phyloP scores from a whole-genome alignment of 2,888 invertebrate genomes.

The Drosophila aldrichi region DNA sequence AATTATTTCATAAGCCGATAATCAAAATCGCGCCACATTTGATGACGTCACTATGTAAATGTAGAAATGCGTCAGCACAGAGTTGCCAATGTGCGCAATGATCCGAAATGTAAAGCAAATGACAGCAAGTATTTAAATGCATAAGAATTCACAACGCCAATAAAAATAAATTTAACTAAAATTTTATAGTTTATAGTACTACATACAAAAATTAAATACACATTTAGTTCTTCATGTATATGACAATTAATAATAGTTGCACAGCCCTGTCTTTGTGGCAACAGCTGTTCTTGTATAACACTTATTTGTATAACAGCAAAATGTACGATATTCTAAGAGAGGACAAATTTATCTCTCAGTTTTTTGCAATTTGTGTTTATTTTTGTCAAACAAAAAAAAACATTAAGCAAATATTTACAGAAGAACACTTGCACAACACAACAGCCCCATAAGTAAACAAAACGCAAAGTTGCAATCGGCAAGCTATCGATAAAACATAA shows the following conservation, averaged over 20 bases:
- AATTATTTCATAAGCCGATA: slow-evolving; percentile 10
- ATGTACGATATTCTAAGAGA: neutral
- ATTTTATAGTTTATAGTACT: accelerated
- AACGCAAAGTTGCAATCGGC: neutral
- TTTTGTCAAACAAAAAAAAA: neutral
- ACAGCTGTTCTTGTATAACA: slow-evolving; percentile 26
- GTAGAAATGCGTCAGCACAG: neutral
- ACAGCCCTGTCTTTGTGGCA: slow-evolving; percentile 21
- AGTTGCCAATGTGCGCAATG: slow-evolving; percentile 11
- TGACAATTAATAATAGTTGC: neutral
- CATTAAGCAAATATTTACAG: neutral
- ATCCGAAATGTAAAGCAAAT: neutral
- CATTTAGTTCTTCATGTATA: neutral
- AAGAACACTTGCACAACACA: neutral
- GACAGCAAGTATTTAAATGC: too few species aligned
- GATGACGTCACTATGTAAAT: slow-evolving; percentile 31
- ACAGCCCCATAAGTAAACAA: neutral
- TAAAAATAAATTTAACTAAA: neutral
- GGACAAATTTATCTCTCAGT: too few species aligned
- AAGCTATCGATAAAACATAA: slow-evolving; percentile 19
- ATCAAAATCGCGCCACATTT: slow-evolving; percentile 43
- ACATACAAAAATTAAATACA: neutral
- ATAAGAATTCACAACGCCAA: too few species aligned
- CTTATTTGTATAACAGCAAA: neutral
- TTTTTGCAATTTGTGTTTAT: neutral